Percentiles rank a stretch among this genome's conserved stretches.
phyloP scores from a whole-genome alignment of 1,140 invertebrate genomes.

The Caenorhabditis remanei region DNA sequence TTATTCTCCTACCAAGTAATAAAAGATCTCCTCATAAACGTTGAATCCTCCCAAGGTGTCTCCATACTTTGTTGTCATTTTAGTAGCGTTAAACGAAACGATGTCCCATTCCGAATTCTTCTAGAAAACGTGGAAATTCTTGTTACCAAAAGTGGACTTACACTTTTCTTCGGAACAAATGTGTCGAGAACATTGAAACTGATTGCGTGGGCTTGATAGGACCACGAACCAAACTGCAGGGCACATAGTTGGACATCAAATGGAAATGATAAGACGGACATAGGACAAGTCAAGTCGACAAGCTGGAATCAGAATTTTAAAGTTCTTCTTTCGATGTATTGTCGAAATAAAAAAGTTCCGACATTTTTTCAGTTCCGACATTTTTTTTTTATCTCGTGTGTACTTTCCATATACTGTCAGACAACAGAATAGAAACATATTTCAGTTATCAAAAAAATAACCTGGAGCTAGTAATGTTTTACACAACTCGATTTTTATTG shows the following conservation, averaged over 20 bases:
- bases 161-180: conserved; percentile 58
- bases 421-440: too few species aligned
- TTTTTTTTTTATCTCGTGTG: too few species aligned
- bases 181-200: conserved; percentile 55
- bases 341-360: too few species aligned
- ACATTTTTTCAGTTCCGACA: too few species aligned
- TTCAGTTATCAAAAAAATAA: too few species aligned
- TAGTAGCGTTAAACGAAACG: conserved; percentile 56
- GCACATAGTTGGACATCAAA: conserved; percentile 63
- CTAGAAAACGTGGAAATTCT: conserved; percentile 36
- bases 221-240: conserved; percentile 61
- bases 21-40: conserved; percentile 64
- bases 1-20: conserved; percentile 17
- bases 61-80: conserved; percentile 57
- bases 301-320: conserved; percentile 17
- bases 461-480: too few species aligned
- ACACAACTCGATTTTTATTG: too few species aligned
- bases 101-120: conserved; percentile 66
- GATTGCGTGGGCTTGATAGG: conserved; percentile 59
- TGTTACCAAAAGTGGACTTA: background rate
- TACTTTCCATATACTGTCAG: too few species aligned
- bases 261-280: conserved; percentile 57
- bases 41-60: conserved; percentile 57
- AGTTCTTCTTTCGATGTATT: background rate
- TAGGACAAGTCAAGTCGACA: conserved; percentile 55